Evolutionary conservation across 1,140 invertebrate genomes (phyloP).

Genomic region (Pygmarrhopalites habei): DNA sequence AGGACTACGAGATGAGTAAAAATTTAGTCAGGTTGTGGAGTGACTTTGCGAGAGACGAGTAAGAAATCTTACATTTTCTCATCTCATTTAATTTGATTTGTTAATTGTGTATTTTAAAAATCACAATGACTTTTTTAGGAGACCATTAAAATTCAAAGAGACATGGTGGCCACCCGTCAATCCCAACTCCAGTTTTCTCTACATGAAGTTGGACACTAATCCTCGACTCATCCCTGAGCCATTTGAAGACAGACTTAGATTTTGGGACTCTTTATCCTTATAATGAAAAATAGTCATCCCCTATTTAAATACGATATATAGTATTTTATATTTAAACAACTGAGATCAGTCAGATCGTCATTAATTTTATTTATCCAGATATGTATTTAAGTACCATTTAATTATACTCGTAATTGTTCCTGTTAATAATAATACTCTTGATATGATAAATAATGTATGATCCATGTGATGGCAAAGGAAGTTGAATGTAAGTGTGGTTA

Average conservation of each 20-base stretch:
- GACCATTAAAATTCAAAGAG: not conserved
- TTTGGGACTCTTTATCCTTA: constrained; percentile 23
- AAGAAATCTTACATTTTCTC: constrained; percentile 8
- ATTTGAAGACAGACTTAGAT: constrained; percentile 18
- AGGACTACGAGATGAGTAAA: constrained; percentile 3
- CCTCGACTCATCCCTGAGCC: constrained; percentile 11
- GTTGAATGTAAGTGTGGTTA: no score
- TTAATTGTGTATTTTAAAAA: not conserved
- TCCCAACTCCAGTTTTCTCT: not conserved
- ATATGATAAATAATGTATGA: no score
- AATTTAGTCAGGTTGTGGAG: constrained; percentile 18
- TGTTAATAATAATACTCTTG: no score
- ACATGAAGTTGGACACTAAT: constrained; percentile 2
- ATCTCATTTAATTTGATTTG: not conserved
- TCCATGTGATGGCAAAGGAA: no score
- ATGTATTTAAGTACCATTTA: no score
- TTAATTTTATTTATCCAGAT: no score
- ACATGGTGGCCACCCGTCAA: constrained; percentile 1
- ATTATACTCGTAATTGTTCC: no score
- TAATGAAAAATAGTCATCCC: no score
- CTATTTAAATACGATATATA: no score
- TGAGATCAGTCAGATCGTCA: no score
- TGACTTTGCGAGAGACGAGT: constrained; percentile 18
- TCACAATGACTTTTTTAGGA: constrained; percentile 8
- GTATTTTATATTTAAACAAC: no score